Evolutionary conservation across 2,888 invertebrate genomes (phyloP), one percentile per base, ranked within the genome.

Genomic region (Cetonia aurata): DNA sequence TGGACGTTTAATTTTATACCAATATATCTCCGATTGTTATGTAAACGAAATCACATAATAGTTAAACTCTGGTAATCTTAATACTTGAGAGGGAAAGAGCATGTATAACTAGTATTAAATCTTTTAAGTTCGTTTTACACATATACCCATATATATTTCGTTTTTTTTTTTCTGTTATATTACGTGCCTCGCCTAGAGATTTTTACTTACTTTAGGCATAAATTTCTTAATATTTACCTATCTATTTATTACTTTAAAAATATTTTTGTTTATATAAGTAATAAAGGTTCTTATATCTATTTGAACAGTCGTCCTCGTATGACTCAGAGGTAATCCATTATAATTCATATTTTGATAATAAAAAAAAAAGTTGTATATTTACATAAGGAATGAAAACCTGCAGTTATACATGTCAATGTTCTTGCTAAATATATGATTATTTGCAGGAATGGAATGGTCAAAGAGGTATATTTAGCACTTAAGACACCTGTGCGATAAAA

Each of bases 191-290:
- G 62, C 62, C 62, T 62, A 48, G 31, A 62, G 48, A 33, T 62
- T 62, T 62, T 62, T 62, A 62, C 48, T 62, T 62, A 62, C 15
- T 62, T 31, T 48, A 33, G 48, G 48, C 62, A 62, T 62, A 62
- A 48, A 62, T 62, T 62, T 62, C 48, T 48, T 62, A 62, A 62
- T 62, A 31, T 62, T 62, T 48, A 62, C 62, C 15, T 62, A 44
- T 48, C 62, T 62, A 37, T 48, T 62, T 62, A 62, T 62, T 62
- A 62, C 62, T 31, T 62, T 33, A 62, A 62, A 62, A 62, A 62
- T 62, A 62, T 62, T 62, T 62, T 62, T 62, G 46, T 46, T 48
- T 60, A 60, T 62, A 31, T 62, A 62, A 62, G 46, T 48, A 62
- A 62, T 62, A 48, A 62, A 48, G 25, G 48, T 48, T 62, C 33